Evolutionary conservation across 2,113 vertebrate species (phyloP).

Genomic region (Charadrius vociferus): DNA sequence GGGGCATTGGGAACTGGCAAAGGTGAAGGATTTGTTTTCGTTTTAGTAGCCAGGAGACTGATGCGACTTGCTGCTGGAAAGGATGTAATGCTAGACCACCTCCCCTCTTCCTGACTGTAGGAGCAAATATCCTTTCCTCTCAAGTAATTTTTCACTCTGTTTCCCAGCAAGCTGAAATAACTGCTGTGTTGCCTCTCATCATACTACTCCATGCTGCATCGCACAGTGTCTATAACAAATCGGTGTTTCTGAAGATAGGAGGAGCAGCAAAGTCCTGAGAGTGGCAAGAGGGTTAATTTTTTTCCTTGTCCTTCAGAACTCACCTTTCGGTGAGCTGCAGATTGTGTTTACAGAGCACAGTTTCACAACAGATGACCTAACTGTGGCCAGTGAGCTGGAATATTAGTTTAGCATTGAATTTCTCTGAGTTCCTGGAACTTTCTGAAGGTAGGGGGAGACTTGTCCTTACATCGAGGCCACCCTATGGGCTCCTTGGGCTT

Average conservation of each 20-base stretch:
- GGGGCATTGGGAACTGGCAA: accelerated
- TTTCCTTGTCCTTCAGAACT: conserved; percentile 26
- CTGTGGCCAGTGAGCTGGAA: background rate
- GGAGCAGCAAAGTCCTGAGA: background rate
- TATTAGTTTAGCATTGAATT: conserved; percentile 4
- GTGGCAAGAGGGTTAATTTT: background rate
- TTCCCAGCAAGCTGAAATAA: background rate
- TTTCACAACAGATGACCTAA: conserved; percentile 16
- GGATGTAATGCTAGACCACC: background rate
- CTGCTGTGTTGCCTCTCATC: background rate
- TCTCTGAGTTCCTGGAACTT: background rate
- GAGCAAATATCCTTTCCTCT: background rate
- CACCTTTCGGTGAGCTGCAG: background rate
- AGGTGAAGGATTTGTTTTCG: background rate
- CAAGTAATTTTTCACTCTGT: background rate
- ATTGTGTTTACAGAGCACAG: conserved; percentile 1
- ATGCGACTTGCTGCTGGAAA: background rate
- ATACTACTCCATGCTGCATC: background rate
- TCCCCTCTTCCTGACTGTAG: background rate
- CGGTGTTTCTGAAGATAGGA: background rate
- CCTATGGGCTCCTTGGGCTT: background rate
- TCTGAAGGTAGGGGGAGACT: background rate
- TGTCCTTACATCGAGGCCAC: background rate
- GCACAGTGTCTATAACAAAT: background rate
- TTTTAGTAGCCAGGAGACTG: background rate